phyloP scores from a whole-genome alignment of 2,888 invertebrate species.

The Drosophila hamatofila region DNA sequence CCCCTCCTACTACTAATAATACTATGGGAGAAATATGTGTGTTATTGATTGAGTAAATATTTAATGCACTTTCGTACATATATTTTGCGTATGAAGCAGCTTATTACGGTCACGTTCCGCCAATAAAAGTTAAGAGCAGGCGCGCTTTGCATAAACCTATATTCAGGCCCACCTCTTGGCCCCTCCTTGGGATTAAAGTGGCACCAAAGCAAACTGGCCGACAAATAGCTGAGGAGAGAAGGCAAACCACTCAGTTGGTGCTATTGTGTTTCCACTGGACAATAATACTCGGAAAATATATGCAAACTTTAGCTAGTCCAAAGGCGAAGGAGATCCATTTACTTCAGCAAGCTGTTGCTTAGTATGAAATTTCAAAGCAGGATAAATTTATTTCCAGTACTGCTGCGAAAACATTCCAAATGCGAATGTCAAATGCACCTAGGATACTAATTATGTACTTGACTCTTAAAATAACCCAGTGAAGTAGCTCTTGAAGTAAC shows the following conservation, averaged over 20 bases:
- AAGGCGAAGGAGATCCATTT: constrained; percentile 10
- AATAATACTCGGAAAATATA: constrained; percentile 34
- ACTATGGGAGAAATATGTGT: constrained; percentile 44
- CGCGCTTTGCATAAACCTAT: constrained; percentile 45
- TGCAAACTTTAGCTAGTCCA: constrained; percentile 10
- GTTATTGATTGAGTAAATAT: constrained; percentile 74
- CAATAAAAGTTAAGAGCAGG: constrained; percentile 61
- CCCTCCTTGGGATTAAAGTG: constrained; percentile 6
- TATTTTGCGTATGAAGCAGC: constrained; percentile 63
- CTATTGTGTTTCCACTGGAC: constrained; percentile 37
- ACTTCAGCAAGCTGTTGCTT: neutral
- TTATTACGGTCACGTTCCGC: constrained; percentile 70
- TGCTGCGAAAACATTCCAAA: neutral
- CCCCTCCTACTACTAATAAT: neutral
- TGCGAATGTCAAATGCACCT: neutral
- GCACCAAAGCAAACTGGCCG: constrained; percentile 40
- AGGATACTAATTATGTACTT: neutral
- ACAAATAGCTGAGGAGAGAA: constrained; percentile 7
- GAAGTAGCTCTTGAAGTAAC: neutral
- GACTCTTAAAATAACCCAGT: neutral
- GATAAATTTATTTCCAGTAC: neutral
- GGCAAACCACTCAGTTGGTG: constrained; percentile 17
- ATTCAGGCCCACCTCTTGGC: too few species aligned
- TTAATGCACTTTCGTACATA: constrained; percentile 47
- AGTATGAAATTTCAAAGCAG: constrained; percentile 8